Base-by-base conservation (phyloP, 2,797 vertebrate species). In the Manis javanica region DNA sequence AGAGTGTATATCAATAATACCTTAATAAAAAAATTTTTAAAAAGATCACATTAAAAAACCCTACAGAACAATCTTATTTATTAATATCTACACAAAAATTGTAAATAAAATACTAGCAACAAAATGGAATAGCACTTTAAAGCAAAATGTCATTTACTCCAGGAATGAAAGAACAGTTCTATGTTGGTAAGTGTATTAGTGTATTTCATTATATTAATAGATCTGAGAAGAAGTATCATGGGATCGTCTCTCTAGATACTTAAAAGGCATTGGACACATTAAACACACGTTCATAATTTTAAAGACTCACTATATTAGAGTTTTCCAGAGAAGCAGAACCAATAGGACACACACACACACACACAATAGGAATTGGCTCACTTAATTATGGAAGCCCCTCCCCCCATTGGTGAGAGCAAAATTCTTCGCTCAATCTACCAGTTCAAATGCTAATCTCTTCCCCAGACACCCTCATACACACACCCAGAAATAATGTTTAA, bases 61-160 rank as follows among this genome's bases (percentile, higher is more conserved):
- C 42, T 55, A 31, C 0, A 57, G 68, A 90, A 46, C 29, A 86
- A 37, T 37, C 57, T 61, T 75, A 88, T 37, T 63, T 59, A 86
- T 24, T 37, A 18, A 57, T 59, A 46, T 46, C 19, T 23, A 15
- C 46, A 66, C 26, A 90, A 75, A 68, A 90, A 93, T 49, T 93
- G 7, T 31, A 90, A 87, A 90, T 75, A 89, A 90, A 90, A 57
- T 84, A 49, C 16, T 94, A 84, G 87, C 31, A 88, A 55, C 12
- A 84, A 91, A 91, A 79, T 68, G 61, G 53, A 85, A 5, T 64
- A 79, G 12, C 34, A 53, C 18, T n/a, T 46, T 84, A 91, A 82
- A 87, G n/a, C 55, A 86, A 90, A 77, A 24, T 83, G 82, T 53
- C 8, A 46, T 86, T 94, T 57, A 91, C 95, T 87, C 68, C 29